Base-by-base conservation (phyloP, 2,113 vertebrate species). In the Tupaia chinensis region DNA sequence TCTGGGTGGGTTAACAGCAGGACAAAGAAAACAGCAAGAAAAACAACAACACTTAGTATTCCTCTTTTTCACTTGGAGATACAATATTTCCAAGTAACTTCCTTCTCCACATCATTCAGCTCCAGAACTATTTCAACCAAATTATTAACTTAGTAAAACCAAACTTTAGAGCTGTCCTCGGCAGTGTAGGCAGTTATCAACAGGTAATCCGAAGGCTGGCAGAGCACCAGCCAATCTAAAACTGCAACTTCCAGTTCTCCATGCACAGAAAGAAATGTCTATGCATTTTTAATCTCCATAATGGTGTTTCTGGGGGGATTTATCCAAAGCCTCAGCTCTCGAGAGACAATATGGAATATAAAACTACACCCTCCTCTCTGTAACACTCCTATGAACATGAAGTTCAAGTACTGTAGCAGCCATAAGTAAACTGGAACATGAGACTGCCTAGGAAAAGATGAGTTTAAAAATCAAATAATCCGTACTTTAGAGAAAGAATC, bases 1-100 rank as follows among this genome's bases (percentile, higher is more conserved):
- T 80, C 54, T 32, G 25, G 77, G 23, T 7, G 63, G 29, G 44
- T 44, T 44, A 44, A 44, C 44, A 44, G 44, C 44, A 44, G 44
- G 44, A 44, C 3, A 44, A 44, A 44, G 44, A 44, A 44, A 44
- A 44, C 44, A 44, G 44, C 44, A 32, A 70, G 8, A 73, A 29
- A 86, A 83, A 61, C 0, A 1, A 23, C 34, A 63, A 22, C 34
- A 77, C 90, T 92, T 68, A 54, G 63, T 25, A 80, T 81, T 72
- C 44, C 44, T 66, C 87, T 88, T 88, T 90, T 88, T 91, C 61
- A 74, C 65, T 87, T 12, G 68, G 82, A 92, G 34, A 83, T 94
- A 96, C 34, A 15, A 72, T 11, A 13, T 61, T 93, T 93, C 32
- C 86, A 70, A 93, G 54, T 68, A 70, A 73, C 32, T 88, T 85